These are phyloP conservation scores for Thecophora atra DNA, from an alignment of 2,888 invertebrate genomes.

Conservation along the genomic window DNA sequence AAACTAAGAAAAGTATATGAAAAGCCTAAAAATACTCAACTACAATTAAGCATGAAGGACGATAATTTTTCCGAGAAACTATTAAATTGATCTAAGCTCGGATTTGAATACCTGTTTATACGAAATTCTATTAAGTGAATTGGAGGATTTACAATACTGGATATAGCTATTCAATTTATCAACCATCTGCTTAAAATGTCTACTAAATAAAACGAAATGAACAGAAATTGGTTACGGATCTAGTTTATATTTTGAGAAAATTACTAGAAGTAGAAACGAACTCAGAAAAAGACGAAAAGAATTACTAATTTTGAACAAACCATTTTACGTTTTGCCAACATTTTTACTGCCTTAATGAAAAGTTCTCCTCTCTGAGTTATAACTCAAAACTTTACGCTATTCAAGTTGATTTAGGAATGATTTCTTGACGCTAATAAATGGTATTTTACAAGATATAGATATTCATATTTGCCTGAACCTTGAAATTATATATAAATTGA, in stretches of 20 bases:
- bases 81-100: not conserved
- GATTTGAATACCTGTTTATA: not conserved
- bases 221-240: not conserved
- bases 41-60: not conserved
- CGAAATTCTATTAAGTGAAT: no score
- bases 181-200: not conserved
- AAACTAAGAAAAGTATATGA: not conserved
- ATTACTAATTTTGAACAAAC: slow-evolving; percentile 25
- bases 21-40: slow-evolving; percentile 6
- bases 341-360: not conserved
- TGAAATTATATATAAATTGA: not conserved
- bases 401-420: slow-evolving; percentile 1
- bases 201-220: not conserved
- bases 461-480: not conserved
- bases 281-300: not conserved
- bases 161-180: not conserved
- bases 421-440: slow-evolving; percentile 25
- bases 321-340: slow-evolving; percentile 13
- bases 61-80: not conserved
- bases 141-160: no score
- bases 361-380: not conserved
- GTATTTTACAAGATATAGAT: slow-evolving; percentile 30
- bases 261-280: not conserved
- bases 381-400: not conserved
- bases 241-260: not conserved